Evolutionary conservation across 2,888 invertebrate species (phyloP), one percentile per base, ranked within the genome.

Genomic region (Capitulum mitella): DNA sequence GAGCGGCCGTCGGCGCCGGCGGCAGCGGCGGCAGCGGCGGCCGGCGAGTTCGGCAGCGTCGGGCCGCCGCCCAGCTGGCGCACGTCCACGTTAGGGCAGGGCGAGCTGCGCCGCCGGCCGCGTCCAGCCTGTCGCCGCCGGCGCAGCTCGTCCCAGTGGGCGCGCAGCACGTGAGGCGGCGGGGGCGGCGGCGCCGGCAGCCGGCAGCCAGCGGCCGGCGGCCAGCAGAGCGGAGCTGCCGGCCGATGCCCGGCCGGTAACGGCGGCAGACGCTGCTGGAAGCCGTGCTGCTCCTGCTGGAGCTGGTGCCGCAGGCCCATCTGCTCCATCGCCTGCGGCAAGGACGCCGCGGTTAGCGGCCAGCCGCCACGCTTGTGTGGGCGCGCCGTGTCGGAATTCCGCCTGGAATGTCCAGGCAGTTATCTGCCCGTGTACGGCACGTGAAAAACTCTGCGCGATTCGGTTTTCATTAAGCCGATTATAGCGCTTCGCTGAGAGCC

Each of bases 191-290:
- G 88, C 90, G 89, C 87, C 90, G 91, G 86, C 92, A 92, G 88
- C 92, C 91, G 88, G 93, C 92, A 90, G 93, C 92, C 90, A 92
- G 92, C 90, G 92, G 92, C 90, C 89, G 90, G 91, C 46, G 48
- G 48, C 46, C 76, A 32, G 34, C 70, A 34, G 37, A 29, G 58
- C 58, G 58, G 58, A n/a, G 58, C 58, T 22, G 29, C 70, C 58
- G 29, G 93, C 87, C 90, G 90, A 88, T 90, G 90, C 90, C 91
- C 29, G 32, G 46, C 16, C 40, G 43, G 43, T 26, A 29, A 16
- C 29, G 26, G 26, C 70, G 40, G 26, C 70, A 5, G 70, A 29
- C 46, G 19, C 70, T 29, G 54, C 54, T 22, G n/a, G 58, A n/a
- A n/a, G 58, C 5, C 5, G 58, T 58, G 10, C n/a, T 58, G 58